Percentiles rank a stretch among this genome's conserved stretches.
These are phyloP conservation scores for Dolichopus griseipennis DNA, from an alignment of 2,888 invertebrate genomes.

Conservation along the genomic window DNA sequence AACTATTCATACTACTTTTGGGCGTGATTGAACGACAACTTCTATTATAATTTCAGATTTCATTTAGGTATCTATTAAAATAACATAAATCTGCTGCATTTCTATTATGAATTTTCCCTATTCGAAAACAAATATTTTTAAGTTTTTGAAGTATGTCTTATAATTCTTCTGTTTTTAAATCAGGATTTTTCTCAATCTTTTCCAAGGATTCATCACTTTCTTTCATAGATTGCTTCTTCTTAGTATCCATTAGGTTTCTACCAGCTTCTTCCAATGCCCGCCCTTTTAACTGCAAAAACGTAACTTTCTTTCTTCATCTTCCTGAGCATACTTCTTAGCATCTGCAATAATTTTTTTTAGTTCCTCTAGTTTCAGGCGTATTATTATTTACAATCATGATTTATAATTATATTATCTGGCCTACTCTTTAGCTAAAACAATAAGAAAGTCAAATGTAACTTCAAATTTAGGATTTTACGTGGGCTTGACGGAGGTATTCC, in stretches of 20 bases:
- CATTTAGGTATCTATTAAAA: too few relatives aligned
- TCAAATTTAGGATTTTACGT: constrained; percentile 73
- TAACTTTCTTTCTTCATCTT: constrained; percentile 63
- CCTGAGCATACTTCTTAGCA: constrained; percentile 59
- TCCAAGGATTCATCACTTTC: neutral
- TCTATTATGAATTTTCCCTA: too few relatives aligned
- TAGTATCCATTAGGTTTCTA: constrained; percentile 51
- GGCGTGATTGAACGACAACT: too few relatives aligned
- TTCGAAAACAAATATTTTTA: too few relatives aligned
- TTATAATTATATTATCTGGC: constrained; percentile 64
- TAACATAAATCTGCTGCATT: too few relatives aligned
- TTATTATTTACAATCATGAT: constrained; percentile 70
- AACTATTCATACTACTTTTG: too few relatives aligned
- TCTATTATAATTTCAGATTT: too few relatives aligned
- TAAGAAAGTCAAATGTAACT: constrained; percentile 66
- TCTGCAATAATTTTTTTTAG: constrained; percentile 66
- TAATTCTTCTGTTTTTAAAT: too few relatives aligned
- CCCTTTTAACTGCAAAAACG: constrained; percentile 55
- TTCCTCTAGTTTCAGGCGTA: constrained; percentile 64
- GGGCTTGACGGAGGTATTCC: constrained; percentile 90
- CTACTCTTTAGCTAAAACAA: constrained; percentile 67
- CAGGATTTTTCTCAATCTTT: too few relatives aligned
- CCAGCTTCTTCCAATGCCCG: constrained; percentile 58
- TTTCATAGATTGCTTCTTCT: constrained; percentile 53
- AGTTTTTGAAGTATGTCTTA: too few relatives aligned